These are phyloP conservation scores for Fulmarus glacialis DNA, from an alignment of 2,113 vertebrate species.

Conservation along the genomic window DNA sequence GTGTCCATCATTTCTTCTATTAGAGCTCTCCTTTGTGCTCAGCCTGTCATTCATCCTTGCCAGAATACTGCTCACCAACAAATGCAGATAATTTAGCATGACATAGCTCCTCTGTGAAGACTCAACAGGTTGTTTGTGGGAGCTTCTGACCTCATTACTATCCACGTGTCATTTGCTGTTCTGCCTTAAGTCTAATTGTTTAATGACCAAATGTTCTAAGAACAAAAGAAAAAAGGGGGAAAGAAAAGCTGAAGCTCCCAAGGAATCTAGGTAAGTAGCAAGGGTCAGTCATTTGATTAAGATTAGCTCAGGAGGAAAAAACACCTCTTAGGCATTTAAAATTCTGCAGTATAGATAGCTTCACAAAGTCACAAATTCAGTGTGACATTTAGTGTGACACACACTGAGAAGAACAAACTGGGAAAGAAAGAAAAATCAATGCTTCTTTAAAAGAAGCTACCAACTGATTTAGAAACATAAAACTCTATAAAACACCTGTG, in stretches of 20 bases:
- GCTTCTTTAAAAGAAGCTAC: slow-evolving; percentile 56
- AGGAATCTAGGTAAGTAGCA: slow-evolving; percentile 15
- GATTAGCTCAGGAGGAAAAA: slow-evolving; percentile 10
- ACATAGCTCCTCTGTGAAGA: slow-evolving; percentile 14
- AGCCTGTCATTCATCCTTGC: slow-evolving; percentile 31
- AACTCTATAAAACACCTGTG: slow-evolving; percentile 15
- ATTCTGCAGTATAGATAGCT: background rate
- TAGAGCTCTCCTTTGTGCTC: slow-evolving; percentile 30
- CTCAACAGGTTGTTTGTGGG: slow-evolving; percentile 59
- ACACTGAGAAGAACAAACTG: slow-evolving; percentile 3
- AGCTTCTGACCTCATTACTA: slow-evolving; percentile 45
- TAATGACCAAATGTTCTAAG: background rate
- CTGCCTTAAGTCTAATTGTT: slow-evolving; percentile 21
- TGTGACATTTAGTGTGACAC: slow-evolving; percentile 36
- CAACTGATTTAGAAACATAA: slow-evolving; percentile 49
- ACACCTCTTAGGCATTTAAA: background rate
- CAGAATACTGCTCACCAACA: slow-evolving; percentile 47
- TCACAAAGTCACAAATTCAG: slow-evolving; percentile 51
- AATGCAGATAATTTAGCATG: slow-evolving; percentile 38
- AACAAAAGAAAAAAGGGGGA: background rate
- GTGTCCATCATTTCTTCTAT: slow-evolving; percentile 23
- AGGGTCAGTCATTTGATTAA: background rate
- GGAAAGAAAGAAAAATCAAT: slow-evolving; percentile 44
- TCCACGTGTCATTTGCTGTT: background rate
- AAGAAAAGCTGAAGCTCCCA: background rate